phyloP scores from a whole-genome alignment of 2,113 vertebrate species.

The Caloenas nicobarica region DNA sequence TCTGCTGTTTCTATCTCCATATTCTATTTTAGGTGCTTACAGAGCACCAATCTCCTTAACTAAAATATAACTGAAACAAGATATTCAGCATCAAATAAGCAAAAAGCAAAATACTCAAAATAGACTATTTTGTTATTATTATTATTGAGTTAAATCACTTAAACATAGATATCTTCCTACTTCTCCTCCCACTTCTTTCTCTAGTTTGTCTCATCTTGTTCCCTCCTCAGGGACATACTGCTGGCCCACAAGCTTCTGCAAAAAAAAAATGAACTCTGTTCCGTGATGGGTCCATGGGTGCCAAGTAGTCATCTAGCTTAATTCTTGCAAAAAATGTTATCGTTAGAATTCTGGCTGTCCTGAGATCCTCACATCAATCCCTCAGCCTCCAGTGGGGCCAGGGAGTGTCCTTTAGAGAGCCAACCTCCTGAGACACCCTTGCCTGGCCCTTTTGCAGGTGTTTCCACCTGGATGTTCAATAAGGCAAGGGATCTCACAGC shows the following conservation, averaged over 20 bases:
- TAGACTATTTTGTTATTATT: constrained; percentile 42
- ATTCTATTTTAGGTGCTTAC: constrained; percentile 61
- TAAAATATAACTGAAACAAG: constrained; percentile 54
- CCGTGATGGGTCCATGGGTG: neutral
- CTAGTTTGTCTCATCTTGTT: constrained; percentile 32
- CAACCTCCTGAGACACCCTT: neutral
- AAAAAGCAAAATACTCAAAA: constrained; percentile 39
- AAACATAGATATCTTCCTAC: constrained; percentile 44
- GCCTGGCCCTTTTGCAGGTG: neutral
- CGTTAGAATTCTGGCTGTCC: neutral
- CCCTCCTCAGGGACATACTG: neutral
- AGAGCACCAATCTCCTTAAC: constrained; percentile 43
- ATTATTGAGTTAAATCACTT: constrained; percentile 5
- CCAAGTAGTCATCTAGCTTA: neutral
- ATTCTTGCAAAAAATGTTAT: neutral
- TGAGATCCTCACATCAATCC: neutral
- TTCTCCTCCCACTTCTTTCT: constrained; percentile 20
- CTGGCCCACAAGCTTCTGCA: neutral
- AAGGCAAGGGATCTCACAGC: neutral
- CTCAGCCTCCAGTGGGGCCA: neutral
- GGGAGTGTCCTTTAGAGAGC: neutral
- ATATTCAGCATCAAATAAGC: constrained; percentile 48
- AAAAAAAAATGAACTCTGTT: neutral
- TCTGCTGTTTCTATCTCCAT: constrained; percentile 57
- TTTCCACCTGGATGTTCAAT: neutral